Conservation (phyloP, 2,888 invertebrate genomes). For the Chironomus tentans region DNA sequence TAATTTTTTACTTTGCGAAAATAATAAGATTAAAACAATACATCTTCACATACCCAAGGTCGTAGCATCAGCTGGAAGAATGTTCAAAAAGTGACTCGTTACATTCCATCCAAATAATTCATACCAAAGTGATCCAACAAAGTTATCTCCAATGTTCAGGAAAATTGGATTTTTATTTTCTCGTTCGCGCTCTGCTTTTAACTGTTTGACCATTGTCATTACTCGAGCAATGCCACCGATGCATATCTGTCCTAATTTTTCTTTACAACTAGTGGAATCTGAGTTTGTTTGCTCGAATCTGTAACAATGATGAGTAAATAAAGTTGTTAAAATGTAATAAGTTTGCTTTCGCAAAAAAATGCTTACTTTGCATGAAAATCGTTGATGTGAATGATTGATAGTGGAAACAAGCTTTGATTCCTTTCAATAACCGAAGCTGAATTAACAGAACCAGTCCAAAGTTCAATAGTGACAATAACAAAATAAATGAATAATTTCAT, state of each 20-base stretch:
- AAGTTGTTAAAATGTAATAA: not conserved
- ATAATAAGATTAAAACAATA: not conserved
- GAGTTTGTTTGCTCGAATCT: slow-evolving; percentile 56
- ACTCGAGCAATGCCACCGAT: slow-evolving; percentile 62
- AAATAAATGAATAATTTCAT: too few relatives aligned
- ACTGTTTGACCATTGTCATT: slow-evolving; percentile 46
- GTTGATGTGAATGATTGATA: slow-evolving; percentile 16
- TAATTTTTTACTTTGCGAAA: too few relatives aligned
- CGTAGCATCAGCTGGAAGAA: slow-evolving; percentile 68
- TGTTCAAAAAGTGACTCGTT: slow-evolving; percentile 65
- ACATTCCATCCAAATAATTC: slow-evolving; percentile 63
- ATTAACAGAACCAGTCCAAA: not conserved
- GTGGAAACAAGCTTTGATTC: slow-evolving; percentile 1
- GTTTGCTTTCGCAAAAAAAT: not conserved
- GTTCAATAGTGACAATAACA: not conserved
- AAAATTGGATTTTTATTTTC: slow-evolving; percentile 52
- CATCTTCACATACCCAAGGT: slow-evolving; percentile 42
- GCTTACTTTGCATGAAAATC: slow-evolving; percentile 28
- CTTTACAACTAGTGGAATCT: slow-evolving; percentile 48
- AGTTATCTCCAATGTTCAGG: slow-evolving; percentile 75
- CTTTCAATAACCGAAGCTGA: not conserved
- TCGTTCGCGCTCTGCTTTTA: slow-evolving; percentile 41
- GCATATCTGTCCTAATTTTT: slow-evolving; percentile 44
- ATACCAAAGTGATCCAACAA: slow-evolving; percentile 80
- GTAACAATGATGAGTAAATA: slow-evolving; percentile 24